Percentiles rank a stretch among this genome's conserved stretches.
phyloP scores from a whole-genome alignment of 1,140 invertebrate species.

The Dinothrombium tinctorium region DNA sequence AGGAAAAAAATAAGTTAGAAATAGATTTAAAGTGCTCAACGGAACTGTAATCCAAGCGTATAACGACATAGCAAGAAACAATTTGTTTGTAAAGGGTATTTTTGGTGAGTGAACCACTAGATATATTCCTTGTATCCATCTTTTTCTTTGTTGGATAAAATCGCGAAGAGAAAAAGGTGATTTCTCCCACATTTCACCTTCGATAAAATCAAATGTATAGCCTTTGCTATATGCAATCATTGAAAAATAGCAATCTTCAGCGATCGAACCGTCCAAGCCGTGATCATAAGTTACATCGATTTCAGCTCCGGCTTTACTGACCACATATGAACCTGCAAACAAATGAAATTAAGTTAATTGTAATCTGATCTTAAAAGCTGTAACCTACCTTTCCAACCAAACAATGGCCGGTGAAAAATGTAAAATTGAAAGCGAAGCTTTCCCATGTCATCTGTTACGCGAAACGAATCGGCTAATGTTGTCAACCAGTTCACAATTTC shows the following conservation, averaged over 20 bases:
- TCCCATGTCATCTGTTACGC: constrained; percentile 91
- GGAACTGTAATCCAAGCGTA: constrained; percentile 91
- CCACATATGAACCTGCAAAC: constrained; percentile 21
- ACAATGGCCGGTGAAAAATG: constrained; percentile 76
- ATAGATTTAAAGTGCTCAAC: constrained; percentile 61
- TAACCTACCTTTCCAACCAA: constrained; percentile 91
- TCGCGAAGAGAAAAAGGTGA: constrained; percentile 83
- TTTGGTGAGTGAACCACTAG: constrained; percentile 69
- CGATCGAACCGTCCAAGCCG: constrained; percentile 28
- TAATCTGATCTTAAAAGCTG: neutral
- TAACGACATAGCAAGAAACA: constrained; percentile 62
- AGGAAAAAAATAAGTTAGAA: constrained; percentile 56
- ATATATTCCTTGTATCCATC: constrained; percentile 78
- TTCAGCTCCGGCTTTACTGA: constrained; percentile 25
- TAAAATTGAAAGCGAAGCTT: constrained; percentile 78
- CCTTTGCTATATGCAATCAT: constrained; percentile 25
- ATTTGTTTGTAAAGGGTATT: constrained; percentile 55
- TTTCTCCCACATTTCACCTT: constrained; percentile 34
- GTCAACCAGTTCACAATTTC: constrained; percentile 87
- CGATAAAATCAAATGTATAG: constrained; percentile 25
- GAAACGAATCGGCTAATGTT: constrained; percentile 80
- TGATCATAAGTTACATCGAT: constrained; percentile 27
- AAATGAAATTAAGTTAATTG: neutral
- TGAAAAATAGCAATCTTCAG: constrained; percentile 31
- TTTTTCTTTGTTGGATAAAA: constrained; percentile 79